These are phyloP conservation scores for Anguilla obscura DNA, from an alignment of 2,797 vertebrate genomes.

Conservation along the genomic window DNA sequence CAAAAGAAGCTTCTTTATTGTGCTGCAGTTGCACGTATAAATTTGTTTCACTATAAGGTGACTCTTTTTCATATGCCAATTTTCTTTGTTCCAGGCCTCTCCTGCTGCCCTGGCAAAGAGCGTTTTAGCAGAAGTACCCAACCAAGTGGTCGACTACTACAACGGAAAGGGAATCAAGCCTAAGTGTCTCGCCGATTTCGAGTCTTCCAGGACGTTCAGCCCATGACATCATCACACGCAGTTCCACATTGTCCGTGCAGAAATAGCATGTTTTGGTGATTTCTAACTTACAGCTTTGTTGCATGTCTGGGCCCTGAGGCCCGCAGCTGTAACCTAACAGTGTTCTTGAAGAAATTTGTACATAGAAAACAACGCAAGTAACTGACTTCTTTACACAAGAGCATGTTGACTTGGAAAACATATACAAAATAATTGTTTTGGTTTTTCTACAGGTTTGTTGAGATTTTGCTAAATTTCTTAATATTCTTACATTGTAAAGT, in stretches of 20 bases:
- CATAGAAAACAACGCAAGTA: constrained; percentile 54
- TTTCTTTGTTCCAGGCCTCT: constrained; percentile 79
- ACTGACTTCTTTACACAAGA: constrained; percentile 74
- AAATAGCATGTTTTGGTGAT: constrained; percentile 77
- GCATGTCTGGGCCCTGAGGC: constrained; percentile 77
- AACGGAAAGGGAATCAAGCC: constrained; percentile 98
- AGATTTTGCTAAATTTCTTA: constrained; percentile 98
- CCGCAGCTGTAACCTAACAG: constrained; percentile 67
- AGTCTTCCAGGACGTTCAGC: constrained; percentile 93
- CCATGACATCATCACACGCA: constrained; percentile 77
- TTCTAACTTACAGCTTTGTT: constrained; percentile 75
- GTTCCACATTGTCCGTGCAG: constrained; percentile 62
- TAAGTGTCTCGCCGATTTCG: constrained; percentile 92
- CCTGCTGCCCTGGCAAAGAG: constrained; percentile 97
- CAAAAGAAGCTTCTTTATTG: neutral
- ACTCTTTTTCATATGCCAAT: neutral
- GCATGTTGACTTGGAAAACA: constrained; percentile 76
- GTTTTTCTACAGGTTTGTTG: constrained; percentile 93
- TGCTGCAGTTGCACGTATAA: neutral
- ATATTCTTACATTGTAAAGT: constrained; percentile 91
- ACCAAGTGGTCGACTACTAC: constrained; percentile 99
- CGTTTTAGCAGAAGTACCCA: constrained; percentile 97
- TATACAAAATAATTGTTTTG: constrained; percentile 72
- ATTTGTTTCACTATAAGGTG: neutral
- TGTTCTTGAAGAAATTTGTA: constrained; percentile 79